phyloP scores from a whole-genome alignment of 2,113 vertebrate species.

The Chaetops frenatus region DNA sequence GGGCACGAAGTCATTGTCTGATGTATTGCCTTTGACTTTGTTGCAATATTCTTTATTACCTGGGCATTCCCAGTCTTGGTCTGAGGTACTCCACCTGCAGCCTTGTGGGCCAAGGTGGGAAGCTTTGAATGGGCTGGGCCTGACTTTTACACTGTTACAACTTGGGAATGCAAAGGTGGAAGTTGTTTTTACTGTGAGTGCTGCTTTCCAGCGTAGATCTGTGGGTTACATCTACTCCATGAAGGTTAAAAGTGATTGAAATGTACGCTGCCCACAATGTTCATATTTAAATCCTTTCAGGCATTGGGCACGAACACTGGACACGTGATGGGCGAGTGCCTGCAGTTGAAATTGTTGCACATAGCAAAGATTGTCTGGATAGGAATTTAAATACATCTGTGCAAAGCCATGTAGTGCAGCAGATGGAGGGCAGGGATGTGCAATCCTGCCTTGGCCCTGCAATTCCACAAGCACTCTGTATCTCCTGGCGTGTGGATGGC shows the following conservation, averaged over 20 bases:
- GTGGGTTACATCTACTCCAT: background rate
- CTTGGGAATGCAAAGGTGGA: background rate
- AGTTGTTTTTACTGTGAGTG: no score
- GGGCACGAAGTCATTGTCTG: background rate
- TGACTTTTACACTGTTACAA: background rate
- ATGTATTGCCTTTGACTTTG: background rate
- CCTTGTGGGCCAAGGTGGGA: accelerated
- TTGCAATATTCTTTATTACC: accelerated
- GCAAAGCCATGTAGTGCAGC: background rate
- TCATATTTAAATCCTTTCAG: background rate
- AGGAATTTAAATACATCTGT: background rate
- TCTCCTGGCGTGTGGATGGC: accelerated
- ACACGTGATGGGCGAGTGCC: accelerated
- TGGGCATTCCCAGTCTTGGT: background rate
- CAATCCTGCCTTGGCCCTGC: background rate
- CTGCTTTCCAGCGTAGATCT: background rate
- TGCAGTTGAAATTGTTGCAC: background rate
- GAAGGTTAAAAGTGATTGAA: background rate
- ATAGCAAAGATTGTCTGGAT: background rate
- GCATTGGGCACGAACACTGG: background rate
- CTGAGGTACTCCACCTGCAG: accelerated
- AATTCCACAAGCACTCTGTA: background rate
- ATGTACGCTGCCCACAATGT: background rate
- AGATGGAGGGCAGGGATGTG: background rate
- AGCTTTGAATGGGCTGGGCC: background rate